Evolutionary conservation across 1,140 invertebrate genomes (phyloP).

Genomic region (Drosophila sechellia): DNA sequence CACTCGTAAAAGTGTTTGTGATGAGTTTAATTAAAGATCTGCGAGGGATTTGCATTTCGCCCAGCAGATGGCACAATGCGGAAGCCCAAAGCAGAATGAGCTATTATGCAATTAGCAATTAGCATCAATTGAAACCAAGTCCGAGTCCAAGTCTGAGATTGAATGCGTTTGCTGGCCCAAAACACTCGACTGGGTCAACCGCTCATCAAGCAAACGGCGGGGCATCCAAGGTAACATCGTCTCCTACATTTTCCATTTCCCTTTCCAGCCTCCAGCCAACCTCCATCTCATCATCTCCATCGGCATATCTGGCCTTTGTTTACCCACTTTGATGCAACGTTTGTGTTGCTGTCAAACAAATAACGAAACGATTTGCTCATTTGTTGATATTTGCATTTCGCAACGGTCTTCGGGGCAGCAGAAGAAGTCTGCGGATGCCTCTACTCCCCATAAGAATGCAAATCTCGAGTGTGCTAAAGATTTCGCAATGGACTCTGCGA

Average conservation of each 20-base stretch:
- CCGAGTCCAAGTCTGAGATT: slow-evolving; percentile 5
- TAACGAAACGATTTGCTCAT: slow-evolving; percentile 73
- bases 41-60: slow-evolving; percentile 20
- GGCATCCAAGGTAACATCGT: slow-evolving; percentile 50
- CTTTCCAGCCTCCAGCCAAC: too few species aligned
- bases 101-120: slow-evolving; percentile 83
- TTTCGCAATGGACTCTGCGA: slow-evolving; percentile 60
- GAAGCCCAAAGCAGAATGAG: slow-evolving; percentile 68
- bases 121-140: slow-evolving; percentile 77
- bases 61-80: slow-evolving; percentile 37
- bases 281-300: slow-evolving; percentile 11
- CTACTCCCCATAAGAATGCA: slow-evolving; percentile 27
- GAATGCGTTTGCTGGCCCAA: slow-evolving; percentile 60
- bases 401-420: slow-evolving; percentile 47
- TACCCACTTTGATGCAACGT: slow-evolving; percentile 71
- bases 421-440: slow-evolving; percentile 5
- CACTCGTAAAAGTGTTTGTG: slow-evolving; percentile 45
- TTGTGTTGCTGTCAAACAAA: slow-evolving; percentile 73
- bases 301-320: slow-evolving; percentile 54
- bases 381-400: slow-evolving; percentile 79
- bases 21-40: slow-evolving; percentile 72
- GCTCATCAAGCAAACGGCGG: slow-evolving; percentile 46
- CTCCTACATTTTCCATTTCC: slow-evolving; percentile 6
- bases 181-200: slow-evolving; percentile 76
- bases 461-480: slow-evolving; percentile 58